These are phyloP conservation scores for Molossus molossus DNA, from an alignment of 2,797 vertebrate species.

Conservation along the genomic window DNA sequence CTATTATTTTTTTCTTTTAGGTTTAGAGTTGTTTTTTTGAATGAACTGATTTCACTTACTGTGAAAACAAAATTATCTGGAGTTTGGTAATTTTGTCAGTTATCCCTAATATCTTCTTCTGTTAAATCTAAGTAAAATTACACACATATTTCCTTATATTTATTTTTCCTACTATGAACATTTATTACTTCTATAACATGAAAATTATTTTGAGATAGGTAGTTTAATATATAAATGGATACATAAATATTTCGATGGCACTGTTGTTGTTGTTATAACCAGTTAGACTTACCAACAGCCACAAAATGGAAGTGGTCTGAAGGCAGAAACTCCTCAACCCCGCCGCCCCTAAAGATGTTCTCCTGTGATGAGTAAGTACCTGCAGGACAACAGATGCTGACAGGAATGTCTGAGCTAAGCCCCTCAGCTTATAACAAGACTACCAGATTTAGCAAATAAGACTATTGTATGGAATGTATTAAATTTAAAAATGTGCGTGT, in stretches of 20 bases:
- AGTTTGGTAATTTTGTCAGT: background rate
- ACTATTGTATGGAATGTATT: background rate
- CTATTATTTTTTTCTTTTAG: background rate
- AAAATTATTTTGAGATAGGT: slow-evolving; percentile 16
- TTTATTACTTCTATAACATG: slow-evolving; percentile 16
- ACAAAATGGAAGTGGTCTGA: background rate
- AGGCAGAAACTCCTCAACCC: background rate
- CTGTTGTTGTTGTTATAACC: background rate
- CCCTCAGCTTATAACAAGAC: background rate
- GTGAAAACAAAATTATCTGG: background rate
- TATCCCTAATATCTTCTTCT: slow-evolving; percentile 55
- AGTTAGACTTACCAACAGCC: background rate
- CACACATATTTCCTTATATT: background rate
- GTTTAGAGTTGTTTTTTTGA: background rate
- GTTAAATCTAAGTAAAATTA: slow-evolving; percentile 56
- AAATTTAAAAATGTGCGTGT: background rate
- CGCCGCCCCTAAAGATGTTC: background rate
- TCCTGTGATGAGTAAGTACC: background rate
- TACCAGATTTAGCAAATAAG: slow-evolving; percentile 6
- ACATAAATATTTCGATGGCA: background rate
- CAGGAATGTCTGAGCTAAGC: background rate
- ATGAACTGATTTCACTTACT: background rate
- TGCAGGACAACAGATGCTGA: background rate
- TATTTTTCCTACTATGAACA: slow-evolving; percentile 21
- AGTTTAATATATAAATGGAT: background rate